A percentile compares a stretch with the other conserved stretches of the same genome.
These are phyloP conservation scores for Penaeus indicus DNA, from an alignment of 1,140 invertebrate genomes.

Conservation along the genomic window DNA sequence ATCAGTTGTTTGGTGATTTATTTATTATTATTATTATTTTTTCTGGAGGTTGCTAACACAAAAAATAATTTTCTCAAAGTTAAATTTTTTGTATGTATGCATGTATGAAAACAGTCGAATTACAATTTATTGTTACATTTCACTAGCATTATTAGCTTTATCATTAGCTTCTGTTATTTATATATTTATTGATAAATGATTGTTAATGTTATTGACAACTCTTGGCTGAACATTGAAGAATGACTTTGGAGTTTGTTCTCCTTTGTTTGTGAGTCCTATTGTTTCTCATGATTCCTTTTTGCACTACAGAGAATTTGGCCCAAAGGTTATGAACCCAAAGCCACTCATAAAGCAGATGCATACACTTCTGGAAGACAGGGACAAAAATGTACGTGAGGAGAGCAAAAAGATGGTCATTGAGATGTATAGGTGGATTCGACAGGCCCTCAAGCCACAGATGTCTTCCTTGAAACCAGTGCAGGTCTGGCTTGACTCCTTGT, in stretches of 20 bases:
- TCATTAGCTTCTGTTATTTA: too few relatives aligned
- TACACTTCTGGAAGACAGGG: conserved; percentile 87
- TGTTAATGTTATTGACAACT: too few relatives aligned
- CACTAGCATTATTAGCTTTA: too few relatives aligned
- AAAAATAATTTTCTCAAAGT: too few relatives aligned
- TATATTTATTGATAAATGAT: too few relatives aligned
- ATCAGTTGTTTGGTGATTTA: too few relatives aligned
- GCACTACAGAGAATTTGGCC: conserved; percentile 83
- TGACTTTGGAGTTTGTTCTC: background rate
- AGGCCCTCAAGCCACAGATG: conserved; percentile 88
- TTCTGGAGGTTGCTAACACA: too few relatives aligned
- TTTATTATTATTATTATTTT: too few relatives aligned
- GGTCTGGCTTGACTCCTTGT: conserved; percentile 68
- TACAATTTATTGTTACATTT: too few relatives aligned
- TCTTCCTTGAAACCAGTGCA: conserved; percentile 87
- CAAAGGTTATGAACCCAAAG: conserved; percentile 91
- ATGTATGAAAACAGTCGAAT: too few relatives aligned
- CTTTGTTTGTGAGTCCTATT: background rate
- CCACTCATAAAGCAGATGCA: conserved; percentile 86
- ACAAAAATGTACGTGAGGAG: conserved; percentile 93
- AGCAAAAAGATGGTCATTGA: conserved; percentile 90
- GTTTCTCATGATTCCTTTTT: conserved; percentile 38
- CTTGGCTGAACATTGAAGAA: too few relatives aligned
- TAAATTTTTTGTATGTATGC: too few relatives aligned
- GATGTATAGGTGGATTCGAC: conserved; percentile 93